Evolutionary conservation across 2,888 invertebrate species (phyloP).

Genomic region (Drosophila longiperda): DNA sequence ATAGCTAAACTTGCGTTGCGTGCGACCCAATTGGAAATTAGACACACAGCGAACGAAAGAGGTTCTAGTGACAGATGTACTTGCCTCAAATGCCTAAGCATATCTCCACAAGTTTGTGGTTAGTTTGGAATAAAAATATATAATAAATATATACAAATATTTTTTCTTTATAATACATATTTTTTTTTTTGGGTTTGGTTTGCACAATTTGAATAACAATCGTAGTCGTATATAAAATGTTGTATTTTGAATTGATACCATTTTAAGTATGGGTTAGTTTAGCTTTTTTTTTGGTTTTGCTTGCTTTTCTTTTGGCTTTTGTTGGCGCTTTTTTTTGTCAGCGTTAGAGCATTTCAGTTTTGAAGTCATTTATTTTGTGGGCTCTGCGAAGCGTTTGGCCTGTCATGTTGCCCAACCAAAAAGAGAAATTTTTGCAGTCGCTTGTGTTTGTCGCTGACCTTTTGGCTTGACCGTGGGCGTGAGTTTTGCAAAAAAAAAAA

Average conservation of each 20-base stretch:
- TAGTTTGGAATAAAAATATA: not conserved
- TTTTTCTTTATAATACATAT: not conserved
- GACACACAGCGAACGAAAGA: conserved; percentile 47
- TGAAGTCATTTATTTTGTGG: conserved; percentile 10
- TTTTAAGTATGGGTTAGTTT: not conserved
- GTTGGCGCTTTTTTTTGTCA: not conserved
- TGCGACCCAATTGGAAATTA: conserved; percentile 79
- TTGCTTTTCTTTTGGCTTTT: not conserved
- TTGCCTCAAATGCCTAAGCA: not conserved
- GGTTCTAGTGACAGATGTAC: not conserved
- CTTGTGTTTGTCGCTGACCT: conserved; percentile 53
- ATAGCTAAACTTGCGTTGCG: conserved; percentile 56
- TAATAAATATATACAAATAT: not conserved
- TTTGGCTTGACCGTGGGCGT: conserved; percentile 76
- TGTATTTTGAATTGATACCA: not conserved
- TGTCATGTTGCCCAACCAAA: conserved; percentile 47
- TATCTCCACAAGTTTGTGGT: not conserved
- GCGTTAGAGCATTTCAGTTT: conserved; percentile 19
- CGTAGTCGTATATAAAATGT: not conserved
- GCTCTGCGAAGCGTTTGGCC: conserved; percentile 20
- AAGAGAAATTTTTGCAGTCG: conserved; percentile 55
- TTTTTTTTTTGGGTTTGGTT: not conserved
- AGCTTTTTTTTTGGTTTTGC: not conserved
- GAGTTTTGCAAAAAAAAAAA: conserved; percentile 60
- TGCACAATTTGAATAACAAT: not conserved